These are phyloP conservation scores for Tupiocoris notatus DNA, from an alignment of 2,888 invertebrate genomes.

Conservation along the genomic window DNA sequence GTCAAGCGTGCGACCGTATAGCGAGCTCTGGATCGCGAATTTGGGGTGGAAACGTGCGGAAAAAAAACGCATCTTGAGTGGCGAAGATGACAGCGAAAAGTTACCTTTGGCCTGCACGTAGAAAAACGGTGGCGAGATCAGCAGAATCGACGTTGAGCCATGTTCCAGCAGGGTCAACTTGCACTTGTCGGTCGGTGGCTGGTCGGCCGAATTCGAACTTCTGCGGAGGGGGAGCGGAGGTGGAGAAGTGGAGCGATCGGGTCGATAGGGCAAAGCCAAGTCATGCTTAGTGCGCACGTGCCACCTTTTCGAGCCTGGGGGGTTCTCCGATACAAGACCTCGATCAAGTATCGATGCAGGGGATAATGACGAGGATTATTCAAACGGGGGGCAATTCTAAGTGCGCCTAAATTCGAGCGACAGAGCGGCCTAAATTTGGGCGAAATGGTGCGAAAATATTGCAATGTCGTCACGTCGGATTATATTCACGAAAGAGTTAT, in stretches of 20 bases:
- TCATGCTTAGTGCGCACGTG: background rate
- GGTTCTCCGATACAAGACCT: background rate
- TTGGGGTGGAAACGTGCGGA: too few species aligned
- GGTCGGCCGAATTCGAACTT: background rate
- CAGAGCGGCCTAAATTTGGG: too few species aligned
- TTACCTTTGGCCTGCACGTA: background rate
- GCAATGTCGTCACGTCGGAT: too few species aligned
- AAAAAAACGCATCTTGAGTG: too few species aligned
- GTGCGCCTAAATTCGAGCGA: too few species aligned
- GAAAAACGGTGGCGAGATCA: background rate
- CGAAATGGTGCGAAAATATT: too few species aligned
- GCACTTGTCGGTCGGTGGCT: background rate
- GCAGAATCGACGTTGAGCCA: background rate
- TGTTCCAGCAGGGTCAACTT: background rate
- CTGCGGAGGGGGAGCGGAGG: slow-evolving; percentile 12
- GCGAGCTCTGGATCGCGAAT: too few species aligned
- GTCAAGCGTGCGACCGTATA: too few species aligned
- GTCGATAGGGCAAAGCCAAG: background rate
- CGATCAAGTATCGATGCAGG: background rate
- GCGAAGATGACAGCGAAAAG: too few species aligned
- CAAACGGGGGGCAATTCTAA: too few species aligned
- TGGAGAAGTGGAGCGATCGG: slow-evolving; percentile 2
- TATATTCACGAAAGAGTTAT: too few species aligned
- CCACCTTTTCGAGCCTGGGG: background rate
- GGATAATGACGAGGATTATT: too few species aligned